Conservation (phyloP, 2,888 invertebrate species). For the Agrochola macilenta region DNA sequence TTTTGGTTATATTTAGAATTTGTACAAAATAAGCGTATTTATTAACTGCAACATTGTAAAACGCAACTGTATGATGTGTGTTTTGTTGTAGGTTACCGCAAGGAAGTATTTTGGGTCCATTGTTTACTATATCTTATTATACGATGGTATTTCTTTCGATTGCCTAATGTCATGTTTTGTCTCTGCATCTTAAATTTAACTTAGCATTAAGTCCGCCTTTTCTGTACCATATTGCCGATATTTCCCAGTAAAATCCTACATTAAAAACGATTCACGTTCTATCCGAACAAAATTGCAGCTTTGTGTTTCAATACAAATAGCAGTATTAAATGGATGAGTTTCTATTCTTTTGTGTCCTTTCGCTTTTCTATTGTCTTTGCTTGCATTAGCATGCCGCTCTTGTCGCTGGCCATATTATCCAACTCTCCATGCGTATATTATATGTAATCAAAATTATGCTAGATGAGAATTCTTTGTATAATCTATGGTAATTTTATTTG, state of each 20-base stretch:
- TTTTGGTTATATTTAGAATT: constrained; percentile 23
- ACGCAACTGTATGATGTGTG: not conserved
- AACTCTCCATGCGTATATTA: constrained; percentile 35
- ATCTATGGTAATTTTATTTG: not conserved
- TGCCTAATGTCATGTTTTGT: not conserved
- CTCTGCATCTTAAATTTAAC: not conserved
- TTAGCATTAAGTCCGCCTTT: not conserved
- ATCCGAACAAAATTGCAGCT: constrained; percentile 43
- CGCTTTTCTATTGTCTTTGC: constrained; percentile 60
- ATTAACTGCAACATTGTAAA: not conserved
- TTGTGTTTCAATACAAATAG: constrained; percentile 52
- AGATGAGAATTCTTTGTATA: constrained; percentile 32
- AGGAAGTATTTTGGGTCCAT: not conserved
- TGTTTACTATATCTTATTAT: not conserved
- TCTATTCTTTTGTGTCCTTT: constrained; percentile 59
- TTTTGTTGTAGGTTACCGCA: constrained; percentile 14
- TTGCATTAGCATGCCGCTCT: constrained; percentile 46
- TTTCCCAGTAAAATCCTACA: constrained; percentile 15
- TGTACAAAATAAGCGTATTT: not conserved
- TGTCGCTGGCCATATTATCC: constrained; percentile 29
- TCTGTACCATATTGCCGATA: constrained; percentile 4
- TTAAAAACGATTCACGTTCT: constrained; percentile 44
- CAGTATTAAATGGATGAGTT: constrained; percentile 54
- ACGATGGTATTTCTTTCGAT: not conserved
- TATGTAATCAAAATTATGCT: constrained; percentile 36